Percentiles rank a stretch among this genome's conserved stretches.
phyloP scores from a whole-genome alignment of 2,113 vertebrate genomes.

The Gracilinanus agilis region DNA sequence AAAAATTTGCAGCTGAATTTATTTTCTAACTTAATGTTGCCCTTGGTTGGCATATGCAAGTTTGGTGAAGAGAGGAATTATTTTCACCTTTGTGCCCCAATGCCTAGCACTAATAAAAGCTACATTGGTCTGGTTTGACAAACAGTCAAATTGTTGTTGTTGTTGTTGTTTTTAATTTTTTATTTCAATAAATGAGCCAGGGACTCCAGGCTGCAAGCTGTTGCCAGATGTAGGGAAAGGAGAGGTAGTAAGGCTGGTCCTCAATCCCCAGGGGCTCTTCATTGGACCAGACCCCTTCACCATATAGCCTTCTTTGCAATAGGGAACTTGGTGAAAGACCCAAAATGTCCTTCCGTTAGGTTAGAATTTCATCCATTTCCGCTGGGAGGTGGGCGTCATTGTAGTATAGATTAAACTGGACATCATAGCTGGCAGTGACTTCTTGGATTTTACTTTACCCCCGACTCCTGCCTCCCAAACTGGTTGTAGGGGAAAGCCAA shows the following conservation, averaged over 20 bases:
- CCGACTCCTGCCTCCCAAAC: constrained; percentile 97
- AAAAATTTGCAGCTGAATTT: neutral
- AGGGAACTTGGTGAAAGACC: too few relatives aligned
- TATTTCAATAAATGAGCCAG: too few relatives aligned
- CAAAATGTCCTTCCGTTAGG: constrained; percentile 91
- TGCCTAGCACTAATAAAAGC: neutral
- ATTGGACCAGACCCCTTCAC: too few relatives aligned
- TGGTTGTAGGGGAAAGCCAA: constrained; percentile 98
- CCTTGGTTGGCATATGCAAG: neutral
- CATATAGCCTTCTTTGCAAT: too few relatives aligned
- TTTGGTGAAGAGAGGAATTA: neutral
- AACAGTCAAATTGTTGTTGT: neutral
- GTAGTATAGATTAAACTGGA: constrained; percentile 93
- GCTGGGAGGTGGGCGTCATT: constrained; percentile 93
- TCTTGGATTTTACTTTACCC: constrained; percentile 90
- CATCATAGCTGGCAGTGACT: constrained; percentile 89
- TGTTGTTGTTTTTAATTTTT: too few relatives aligned
- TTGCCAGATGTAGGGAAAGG: too few relatives aligned
- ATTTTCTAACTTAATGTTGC: neutral
- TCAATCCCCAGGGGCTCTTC: too few relatives aligned
- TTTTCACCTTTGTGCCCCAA: neutral
- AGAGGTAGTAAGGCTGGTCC: too few relatives aligned
- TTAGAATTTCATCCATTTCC: constrained; percentile 98
- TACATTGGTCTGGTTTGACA: neutral
- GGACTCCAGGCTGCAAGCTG: too few relatives aligned